A percentile compares a stretch with the other conserved stretches of the same genome.
Conservation (phyloP, 2,113 vertebrate species). For the Capra hircus region DNA sequence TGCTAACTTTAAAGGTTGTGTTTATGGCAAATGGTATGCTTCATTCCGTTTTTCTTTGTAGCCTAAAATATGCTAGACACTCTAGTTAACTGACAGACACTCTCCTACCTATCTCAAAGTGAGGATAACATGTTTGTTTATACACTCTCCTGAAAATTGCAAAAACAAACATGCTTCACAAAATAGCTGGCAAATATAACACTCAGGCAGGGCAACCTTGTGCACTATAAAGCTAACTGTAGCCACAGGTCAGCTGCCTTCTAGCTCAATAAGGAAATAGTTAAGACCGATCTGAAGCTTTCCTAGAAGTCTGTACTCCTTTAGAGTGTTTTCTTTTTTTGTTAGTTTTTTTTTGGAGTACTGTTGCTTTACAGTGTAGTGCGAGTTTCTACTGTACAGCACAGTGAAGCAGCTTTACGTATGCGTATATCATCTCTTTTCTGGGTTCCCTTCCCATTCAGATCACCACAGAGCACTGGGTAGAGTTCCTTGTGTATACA, state of each 20-base stretch:
- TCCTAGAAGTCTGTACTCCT: neutral
- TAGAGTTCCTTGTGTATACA: neutral
- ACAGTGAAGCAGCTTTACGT: neutral
- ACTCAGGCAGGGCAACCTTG: neutral
- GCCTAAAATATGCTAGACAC: neutral
- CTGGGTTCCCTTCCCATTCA: neutral
- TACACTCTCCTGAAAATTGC: neutral
- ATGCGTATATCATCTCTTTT: neutral
- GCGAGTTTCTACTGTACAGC: neutral
- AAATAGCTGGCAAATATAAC: neutral
- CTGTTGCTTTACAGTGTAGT: neutral
- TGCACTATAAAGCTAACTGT: neutral
- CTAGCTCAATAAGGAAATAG: neutral
- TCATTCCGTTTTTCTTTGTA: neutral
- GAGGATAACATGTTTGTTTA: neutral
- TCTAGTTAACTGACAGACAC: neutral
- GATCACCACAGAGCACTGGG: neutral
- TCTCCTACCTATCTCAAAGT: slow-evolving; percentile 8
- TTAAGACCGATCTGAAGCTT: neutral
- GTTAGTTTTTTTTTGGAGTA: neutral
- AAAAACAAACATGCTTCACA: slow-evolving; percentile 14
- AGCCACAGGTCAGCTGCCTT: neutral
- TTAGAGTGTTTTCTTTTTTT: neutral
- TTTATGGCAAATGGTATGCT: slow-evolving; percentile 5
- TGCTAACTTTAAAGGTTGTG: slow-evolving; percentile 46